Percentiles rank a stretch among this genome's conserved stretches.
Evolutionary conservation across 2,113 vertebrate genomes (phyloP).

Genomic region (Cephalopholis sonnerati): DNA sequence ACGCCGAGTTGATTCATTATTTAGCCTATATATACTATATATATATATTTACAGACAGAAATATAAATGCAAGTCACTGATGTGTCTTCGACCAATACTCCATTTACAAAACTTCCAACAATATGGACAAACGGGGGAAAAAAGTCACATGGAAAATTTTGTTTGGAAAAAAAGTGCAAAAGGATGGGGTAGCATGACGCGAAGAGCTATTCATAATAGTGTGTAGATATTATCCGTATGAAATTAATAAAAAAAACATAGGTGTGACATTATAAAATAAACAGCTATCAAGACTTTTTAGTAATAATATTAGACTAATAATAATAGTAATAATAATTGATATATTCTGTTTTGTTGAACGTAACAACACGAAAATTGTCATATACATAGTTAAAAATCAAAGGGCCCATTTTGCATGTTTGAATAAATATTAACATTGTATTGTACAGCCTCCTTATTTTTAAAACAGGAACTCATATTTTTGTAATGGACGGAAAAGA

Average conservation of each 20-base stretch:
- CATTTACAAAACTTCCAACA: constrained; percentile 25
- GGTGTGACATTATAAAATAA: constrained; percentile 1
- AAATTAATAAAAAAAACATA: constrained; percentile 13
- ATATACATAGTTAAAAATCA: constrained; percentile 5
- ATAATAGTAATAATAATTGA: constrained; percentile 12
- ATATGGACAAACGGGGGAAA: constrained; percentile 12
- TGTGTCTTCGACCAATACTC: neutral
- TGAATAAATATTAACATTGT: constrained; percentile 67
- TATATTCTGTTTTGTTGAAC: constrained; percentile 2
- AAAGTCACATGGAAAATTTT: neutral
- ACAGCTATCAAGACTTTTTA: neutral
- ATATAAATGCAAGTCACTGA: constrained; percentile 18
- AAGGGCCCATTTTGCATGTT: constrained; percentile 11
- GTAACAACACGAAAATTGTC: constrained; percentile 1
- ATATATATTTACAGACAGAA: constrained; percentile 56
- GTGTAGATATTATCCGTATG: neutral
- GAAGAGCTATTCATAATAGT: constrained; percentile 25
- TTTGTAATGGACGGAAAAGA: constrained; percentile 38
- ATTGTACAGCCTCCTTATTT: neutral
- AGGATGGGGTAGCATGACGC: constrained; percentile 2
- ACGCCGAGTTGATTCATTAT: constrained; percentile 23
- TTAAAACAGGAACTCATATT: neutral
- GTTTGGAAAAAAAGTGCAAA: constrained; percentile 50
- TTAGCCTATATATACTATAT: constrained; percentile 27
- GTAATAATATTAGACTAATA: neutral